phyloP scores from a whole-genome alignment of 1,140 invertebrate species.

The Penaeus vannamei region DNA sequence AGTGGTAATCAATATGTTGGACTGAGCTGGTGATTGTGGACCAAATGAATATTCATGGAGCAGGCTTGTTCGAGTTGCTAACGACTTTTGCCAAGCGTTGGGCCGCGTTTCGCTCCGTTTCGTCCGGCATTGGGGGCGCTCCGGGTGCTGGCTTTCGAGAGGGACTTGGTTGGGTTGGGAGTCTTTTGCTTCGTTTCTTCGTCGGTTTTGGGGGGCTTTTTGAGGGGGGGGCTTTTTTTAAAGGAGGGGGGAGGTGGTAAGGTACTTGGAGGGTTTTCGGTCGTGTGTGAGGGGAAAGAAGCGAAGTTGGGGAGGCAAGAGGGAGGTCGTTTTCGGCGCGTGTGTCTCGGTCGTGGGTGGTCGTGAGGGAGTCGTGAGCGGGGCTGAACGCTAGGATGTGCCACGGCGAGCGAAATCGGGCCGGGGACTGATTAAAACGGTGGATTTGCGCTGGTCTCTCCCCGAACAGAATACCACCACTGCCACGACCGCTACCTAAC shows the following conservation, averaged over 20 bases:
- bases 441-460: constrained; percentile 55
- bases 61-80: constrained; percentile 51
- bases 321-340: neutral
- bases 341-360: neutral
- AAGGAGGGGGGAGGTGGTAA: neutral
- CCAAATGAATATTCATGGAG: constrained; percentile 60
- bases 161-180: no score
- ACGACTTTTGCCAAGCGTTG: constrained; percentile 31
- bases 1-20: constrained; percentile 60
- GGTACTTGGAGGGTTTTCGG: neutral
- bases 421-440: constrained; percentile 52
- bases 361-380: neutral
- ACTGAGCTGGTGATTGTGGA: constrained; percentile 61
- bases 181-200: no score
- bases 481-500: constrained; percentile 36
- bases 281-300: no score
- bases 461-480: constrained; percentile 55
- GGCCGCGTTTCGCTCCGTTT: neutral
- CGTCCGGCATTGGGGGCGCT: neutral
- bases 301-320: neutral
- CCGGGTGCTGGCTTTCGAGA: no score
- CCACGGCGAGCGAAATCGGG: constrained; percentile 8
- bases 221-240: no score
- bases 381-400: neutral
- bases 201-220: neutral